A percentile compares a stretch with the other conserved stretches of the same genome.
Conservation (phyloP, 1,140 invertebrate genomes). For the Drosophila ogumai region DNA sequence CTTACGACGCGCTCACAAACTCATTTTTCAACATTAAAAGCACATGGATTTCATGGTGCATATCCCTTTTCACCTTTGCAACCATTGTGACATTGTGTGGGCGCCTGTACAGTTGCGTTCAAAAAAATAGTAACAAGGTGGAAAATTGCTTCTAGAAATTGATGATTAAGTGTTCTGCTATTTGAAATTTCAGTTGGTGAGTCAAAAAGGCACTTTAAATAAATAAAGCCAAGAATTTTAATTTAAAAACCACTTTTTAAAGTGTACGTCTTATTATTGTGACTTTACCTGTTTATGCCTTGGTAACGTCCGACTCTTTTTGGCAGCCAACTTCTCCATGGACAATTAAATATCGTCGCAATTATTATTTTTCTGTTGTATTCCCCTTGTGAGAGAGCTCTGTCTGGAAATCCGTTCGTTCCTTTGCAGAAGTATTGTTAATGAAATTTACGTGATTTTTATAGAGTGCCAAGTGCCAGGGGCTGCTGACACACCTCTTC, state of each 20-base stretch:
- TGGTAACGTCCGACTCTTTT: slow-evolving; percentile 47
- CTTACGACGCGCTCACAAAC: slow-evolving; percentile 72
- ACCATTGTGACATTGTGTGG: slow-evolving; percentile 42
- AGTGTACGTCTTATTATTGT: neutral
- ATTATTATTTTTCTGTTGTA: slow-evolving; percentile 67
- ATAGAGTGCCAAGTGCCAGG: slow-evolving; percentile 52
- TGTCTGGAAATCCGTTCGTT: slow-evolving; percentile 27
- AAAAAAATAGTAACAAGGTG: neutral
- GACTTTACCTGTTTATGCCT: neutral
- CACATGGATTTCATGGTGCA: slow-evolving; percentile 77
- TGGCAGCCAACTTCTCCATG: slow-evolving; percentile 50
- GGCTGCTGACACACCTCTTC: slow-evolving; percentile 19
- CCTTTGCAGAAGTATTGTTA: slow-evolving; percentile 53
- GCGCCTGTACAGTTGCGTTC: neutral
- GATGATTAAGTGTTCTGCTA: fast-evolving
- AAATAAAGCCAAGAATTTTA: neutral
- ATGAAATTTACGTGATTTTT: slow-evolving; percentile 78
- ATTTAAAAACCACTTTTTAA: neutral
- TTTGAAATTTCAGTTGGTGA: fast-evolving
- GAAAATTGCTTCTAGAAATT: fast-evolving
- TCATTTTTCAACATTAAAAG: slow-evolving; percentile 82
- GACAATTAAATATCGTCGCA: slow-evolving; percentile 73
- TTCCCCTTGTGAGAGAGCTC: slow-evolving; percentile 13
- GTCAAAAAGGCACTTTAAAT: neutral
- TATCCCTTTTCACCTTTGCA: slow-evolving; percentile 69